Conservation (phyloP, 1,140 invertebrate genomes). For the Saccostrea echinata region DNA sequence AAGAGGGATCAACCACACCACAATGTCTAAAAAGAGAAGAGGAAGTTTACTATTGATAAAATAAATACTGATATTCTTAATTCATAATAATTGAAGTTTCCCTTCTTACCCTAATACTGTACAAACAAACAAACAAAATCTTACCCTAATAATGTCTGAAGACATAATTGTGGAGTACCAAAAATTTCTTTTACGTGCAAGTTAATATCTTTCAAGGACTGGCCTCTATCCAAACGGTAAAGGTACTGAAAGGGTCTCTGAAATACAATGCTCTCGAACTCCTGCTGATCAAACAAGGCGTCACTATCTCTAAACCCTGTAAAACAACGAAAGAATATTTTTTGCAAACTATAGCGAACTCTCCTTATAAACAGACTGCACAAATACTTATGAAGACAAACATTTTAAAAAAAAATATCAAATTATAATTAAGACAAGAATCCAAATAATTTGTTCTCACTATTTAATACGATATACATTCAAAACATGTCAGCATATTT, state of each 20-base stretch:
- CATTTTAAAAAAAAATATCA: too few species aligned
- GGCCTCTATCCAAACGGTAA: slow-evolving; percentile 42
- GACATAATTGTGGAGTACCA: slow-evolving; percentile 38
- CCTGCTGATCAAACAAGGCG: slow-evolving; percentile 70
- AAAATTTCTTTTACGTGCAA: slow-evolving; percentile 40
- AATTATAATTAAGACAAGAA: too few species aligned
- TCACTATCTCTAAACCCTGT: slow-evolving; percentile 59
- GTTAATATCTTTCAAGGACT: slow-evolving; percentile 38
- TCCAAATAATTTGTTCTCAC: too few species aligned
- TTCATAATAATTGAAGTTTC: too few species aligned
- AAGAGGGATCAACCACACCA: slow-evolving; percentile 74
- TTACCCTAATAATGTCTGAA: slow-evolving; percentile 56
- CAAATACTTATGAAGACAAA: too few species aligned
- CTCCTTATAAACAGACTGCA: too few species aligned
- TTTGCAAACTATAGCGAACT: neutral
- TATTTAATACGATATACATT: too few species aligned
- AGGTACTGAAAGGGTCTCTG: slow-evolving; percentile 75
- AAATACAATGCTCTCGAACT: slow-evolving; percentile 69
- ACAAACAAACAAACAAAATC: too few species aligned
- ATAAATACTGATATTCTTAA: too few species aligned
- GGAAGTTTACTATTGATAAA: too few species aligned
- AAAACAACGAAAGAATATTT: neutral
- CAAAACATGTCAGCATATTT: too few species aligned
- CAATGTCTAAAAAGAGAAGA: slow-evolving; percentile 67
- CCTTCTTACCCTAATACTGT: slow-evolving; percentile 51